Evolutionary conservation across 1,140 invertebrate genomes (phyloP).

Genomic region (Conus betulinus): DNA sequence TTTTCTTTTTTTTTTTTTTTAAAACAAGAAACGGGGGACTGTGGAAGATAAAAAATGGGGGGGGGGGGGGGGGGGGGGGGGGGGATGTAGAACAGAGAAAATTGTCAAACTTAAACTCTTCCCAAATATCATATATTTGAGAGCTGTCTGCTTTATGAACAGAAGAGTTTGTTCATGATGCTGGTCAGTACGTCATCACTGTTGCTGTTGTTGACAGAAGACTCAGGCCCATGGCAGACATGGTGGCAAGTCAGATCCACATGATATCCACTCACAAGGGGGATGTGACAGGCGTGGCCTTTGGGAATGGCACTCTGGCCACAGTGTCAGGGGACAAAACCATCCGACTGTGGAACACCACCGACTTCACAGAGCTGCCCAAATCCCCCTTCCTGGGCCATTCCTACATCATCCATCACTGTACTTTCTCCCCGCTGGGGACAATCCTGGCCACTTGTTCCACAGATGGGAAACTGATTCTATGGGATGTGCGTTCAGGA

Average conservation of each 20-base stretch:
- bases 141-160: too few species aligned
- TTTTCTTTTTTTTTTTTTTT: too few species aligned
- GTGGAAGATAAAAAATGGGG: too few species aligned
- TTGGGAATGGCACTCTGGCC: conserved; percentile 66
- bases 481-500: conserved; percentile 84
- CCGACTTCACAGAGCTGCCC: conserved; percentile 67
- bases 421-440: conserved; percentile 83
- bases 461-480: conserved; percentile 83
- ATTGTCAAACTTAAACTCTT: too few species aligned
- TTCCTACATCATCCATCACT: conserved; percentile 75
- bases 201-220: too few species aligned
- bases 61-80: too few species aligned
- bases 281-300: conserved; percentile 80
- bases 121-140: too few species aligned
- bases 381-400: conserved; percentile 75
- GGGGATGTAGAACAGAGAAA: too few species aligned
- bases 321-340: conserved; percentile 76
- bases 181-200: too few species aligned
- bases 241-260: conserved; percentile 64
- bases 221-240: conserved; percentile 27
- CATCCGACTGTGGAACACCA: conserved; percentile 71
- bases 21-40: too few species aligned
- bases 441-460: conserved; percentile 84
- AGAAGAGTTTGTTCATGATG: too few species aligned
- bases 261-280: conserved; percentile 78